phyloP scores from a whole-genome alignment of 37 sponge, comb jelly and placozoan species.

The Axinella damicornis region DNA sequence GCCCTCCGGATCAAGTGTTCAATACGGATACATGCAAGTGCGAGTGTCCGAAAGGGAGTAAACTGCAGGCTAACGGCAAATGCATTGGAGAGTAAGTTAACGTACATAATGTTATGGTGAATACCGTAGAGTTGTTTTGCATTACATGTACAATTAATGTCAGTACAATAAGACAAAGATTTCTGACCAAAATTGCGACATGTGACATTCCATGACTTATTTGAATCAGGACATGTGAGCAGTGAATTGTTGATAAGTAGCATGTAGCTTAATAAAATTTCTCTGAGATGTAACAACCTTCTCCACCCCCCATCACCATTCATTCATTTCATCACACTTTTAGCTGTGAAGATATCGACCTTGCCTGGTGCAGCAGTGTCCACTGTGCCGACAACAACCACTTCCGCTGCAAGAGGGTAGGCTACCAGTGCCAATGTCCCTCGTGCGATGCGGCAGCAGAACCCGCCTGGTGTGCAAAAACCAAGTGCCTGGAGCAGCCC shows the following conservation, averaged over 20 bases:
- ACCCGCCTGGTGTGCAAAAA: not conserved
- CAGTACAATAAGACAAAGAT: no score
- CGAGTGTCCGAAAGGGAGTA: constrained; percentile 30
- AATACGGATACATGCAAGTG: constrained; percentile 45
- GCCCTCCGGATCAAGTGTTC: constrained; percentile 25
- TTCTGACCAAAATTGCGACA: no score
- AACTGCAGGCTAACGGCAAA: not conserved
- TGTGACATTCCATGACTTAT: no score
- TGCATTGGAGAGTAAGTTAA: constrained; percentile 34
- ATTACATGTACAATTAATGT: no score
- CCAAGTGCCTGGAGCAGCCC: constrained; percentile 13
- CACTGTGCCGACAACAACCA: not conserved
- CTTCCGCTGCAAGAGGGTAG: not conserved
- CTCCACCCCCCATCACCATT: no score
- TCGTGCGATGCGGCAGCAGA: not conserved
- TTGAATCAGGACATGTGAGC: no score
- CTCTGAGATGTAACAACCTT: no score
- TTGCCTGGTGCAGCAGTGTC: not conserved
- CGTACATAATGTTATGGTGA: no score
- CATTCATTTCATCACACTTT: not conserved
- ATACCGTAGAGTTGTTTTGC: no score
- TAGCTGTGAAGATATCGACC: not conserved
- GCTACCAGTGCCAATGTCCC: constrained; percentile 13
- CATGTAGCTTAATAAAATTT: no score
- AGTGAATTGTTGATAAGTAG: no score